Percentiles rank a stretch among this genome's conserved stretches.
Evolutionary conservation across 2,888 invertebrate genomes (phyloP).

Genomic region (Phengaris alcon): DNA sequence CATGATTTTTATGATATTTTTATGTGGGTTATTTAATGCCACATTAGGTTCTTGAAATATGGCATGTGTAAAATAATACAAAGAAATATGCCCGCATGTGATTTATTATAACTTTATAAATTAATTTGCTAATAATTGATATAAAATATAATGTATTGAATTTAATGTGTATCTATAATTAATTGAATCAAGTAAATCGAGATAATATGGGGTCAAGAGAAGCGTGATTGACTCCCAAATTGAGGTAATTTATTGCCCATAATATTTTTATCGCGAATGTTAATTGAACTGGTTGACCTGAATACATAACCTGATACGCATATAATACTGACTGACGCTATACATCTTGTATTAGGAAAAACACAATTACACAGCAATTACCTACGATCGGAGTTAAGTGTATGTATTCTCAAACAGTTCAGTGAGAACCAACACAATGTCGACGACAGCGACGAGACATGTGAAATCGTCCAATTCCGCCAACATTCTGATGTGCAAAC

Average conservation of each 20-base stretch:
- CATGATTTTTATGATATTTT: constrained; percentile 4
- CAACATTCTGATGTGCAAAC: constrained; percentile 89
- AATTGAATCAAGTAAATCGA: too few relatives aligned
- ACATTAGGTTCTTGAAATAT: not conserved
- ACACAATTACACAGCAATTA: constrained; percentile 14
- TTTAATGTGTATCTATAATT: too few relatives aligned
- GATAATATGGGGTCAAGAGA: too few relatives aligned
- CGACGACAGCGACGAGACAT: constrained; percentile 73
- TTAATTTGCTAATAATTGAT: too few relatives aligned
- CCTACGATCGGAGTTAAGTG: not conserved
- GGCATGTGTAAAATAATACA: not conserved
- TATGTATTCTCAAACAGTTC: not conserved
- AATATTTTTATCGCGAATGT: too few relatives aligned
- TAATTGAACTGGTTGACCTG: too few relatives aligned
- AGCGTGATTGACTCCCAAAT: too few relatives aligned
- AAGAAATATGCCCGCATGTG: not conserved
- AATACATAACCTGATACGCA: not conserved
- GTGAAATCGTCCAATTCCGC: constrained; percentile 80
- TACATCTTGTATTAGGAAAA: not conserved
- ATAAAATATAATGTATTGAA: too few relatives aligned
- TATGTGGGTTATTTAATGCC: not conserved
- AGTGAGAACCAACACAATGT: constrained; percentile 50
- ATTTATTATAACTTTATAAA: too few relatives aligned
- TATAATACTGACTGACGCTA: not conserved
- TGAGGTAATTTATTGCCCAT: too few relatives aligned